Evolutionary conservation across 2,797 vertebrate species (phyloP), one percentile per base, ranked within the genome.

Genomic region (Hypotaenidia philippensis): DNA sequence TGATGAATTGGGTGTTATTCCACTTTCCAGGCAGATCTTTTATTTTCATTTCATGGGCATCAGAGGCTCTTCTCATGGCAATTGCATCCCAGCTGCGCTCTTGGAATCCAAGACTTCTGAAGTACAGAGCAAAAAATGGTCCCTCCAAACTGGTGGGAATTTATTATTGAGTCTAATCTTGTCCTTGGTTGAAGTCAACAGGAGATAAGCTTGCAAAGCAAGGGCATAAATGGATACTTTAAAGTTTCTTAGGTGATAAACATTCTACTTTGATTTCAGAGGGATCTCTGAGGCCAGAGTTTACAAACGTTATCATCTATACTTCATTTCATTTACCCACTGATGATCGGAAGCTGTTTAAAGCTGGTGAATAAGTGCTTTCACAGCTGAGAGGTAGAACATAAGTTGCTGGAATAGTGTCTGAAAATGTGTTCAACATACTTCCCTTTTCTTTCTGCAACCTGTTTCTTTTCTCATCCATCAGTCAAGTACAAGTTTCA

Each of bases 111-210:
- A 61, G 40, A 55, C 14, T 6, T 77, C 20, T 57, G 53, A 74
- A 61, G 63, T 19, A 47, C 15, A 53, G 74, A 76, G 47, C 40
- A 38, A 75, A 74, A 90, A 70, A 60, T 3, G 9, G 36, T 38
- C 56, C 55, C 44, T 11, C 41, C 18, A 63, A 63, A 50, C 22
- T 11, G 40, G 38, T 69, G 23, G 45, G 66, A 60, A 79, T 89
- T 77, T 77, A 25, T 66, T 82, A 41, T 89, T 87, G 71, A 77
- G 72, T 92, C 64, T 90, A 61, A 80, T 81, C 50, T 72, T 87
- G 90, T 85, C 66, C 81, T 94, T 96, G 90, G 23, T 81, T 87
- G 83, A 78, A 87, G 69, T 44, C 76, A 93, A 57, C 77, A 70
- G 70, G 70, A 95, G 80, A 95, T 95, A 87, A 90, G 90, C 53